These are phyloP conservation scores for Thelaira solivaga DNA, from an alignment of 2,888 invertebrate genomes.

Conservation along the genomic window DNA sequence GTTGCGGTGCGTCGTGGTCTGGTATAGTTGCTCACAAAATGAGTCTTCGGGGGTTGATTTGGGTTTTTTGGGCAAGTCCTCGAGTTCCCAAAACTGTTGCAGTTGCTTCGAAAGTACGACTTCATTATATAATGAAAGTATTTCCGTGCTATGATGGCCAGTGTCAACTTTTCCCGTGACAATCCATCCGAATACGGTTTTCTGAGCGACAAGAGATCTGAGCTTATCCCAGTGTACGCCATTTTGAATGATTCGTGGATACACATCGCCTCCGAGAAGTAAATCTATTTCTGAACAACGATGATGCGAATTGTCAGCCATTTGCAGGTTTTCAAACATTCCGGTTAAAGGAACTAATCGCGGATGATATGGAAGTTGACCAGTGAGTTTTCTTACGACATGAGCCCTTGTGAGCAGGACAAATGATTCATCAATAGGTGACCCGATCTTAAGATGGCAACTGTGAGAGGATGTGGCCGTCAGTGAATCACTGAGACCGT, in stretches of 20 bases:
- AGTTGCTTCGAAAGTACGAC: neutral
- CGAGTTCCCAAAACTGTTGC: neutral
- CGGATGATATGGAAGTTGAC: neutral
- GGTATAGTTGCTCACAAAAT: slow-evolving; percentile 2
- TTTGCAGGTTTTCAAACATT: neutral
- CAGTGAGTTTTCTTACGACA: neutral
- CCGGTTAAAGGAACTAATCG: neutral
- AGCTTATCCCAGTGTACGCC: neutral
- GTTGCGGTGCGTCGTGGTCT: neutral
- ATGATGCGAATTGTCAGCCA: neutral
- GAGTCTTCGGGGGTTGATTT: neutral
- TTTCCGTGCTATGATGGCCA: neutral
- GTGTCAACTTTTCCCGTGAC: neutral
- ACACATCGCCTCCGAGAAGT: slow-evolving; percentile 1
- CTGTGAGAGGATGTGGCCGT: neutral
- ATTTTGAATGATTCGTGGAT: neutral
- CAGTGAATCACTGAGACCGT: neutral
- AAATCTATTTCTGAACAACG: neutral
- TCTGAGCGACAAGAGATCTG: neutral
- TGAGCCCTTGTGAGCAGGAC: neutral
- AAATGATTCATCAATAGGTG: neutral
- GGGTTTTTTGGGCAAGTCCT: neutral
- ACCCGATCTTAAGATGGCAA: neutral
- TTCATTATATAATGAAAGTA: neutral
- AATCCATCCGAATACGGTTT: slow-evolving; percentile 10